A percentile compares a stretch with the other conserved stretches of the same genome.
Evolutionary conservation across 2,113 vertebrate species (phyloP).

Genomic region (Centropus bengalensis): DNA sequence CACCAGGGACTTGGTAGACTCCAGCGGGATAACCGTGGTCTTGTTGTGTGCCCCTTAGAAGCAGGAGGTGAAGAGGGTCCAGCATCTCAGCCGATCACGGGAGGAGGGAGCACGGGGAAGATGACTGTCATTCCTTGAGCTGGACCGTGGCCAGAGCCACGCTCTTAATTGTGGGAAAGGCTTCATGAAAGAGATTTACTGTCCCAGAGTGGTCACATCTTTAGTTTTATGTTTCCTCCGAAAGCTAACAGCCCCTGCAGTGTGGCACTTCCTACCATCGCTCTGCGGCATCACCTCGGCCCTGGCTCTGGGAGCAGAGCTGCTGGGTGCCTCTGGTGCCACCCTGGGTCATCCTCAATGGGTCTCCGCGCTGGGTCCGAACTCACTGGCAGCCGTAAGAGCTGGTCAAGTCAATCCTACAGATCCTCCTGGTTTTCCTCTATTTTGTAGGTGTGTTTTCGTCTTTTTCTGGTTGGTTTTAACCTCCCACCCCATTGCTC

Average conservation of each 20-base stretch:
- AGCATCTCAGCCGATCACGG: neutral
- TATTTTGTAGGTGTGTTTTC: neutral
- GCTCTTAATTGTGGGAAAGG: slow-evolving; percentile 67
- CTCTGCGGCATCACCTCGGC: neutral
- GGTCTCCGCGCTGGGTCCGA: neutral
- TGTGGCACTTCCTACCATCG: neutral
- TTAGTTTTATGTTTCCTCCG: slow-evolving; percentile 68
- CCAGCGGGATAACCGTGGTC: rapidly evolving
- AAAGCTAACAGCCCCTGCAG: slow-evolving; percentile 18
- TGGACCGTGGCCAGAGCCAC: slow-evolving; percentile 35
- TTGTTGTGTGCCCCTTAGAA: neutral
- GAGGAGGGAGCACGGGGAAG: neutral
- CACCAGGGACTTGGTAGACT: neutral
- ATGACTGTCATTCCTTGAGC: neutral
- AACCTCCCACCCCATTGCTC: neutral
- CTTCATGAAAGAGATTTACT: slow-evolving; percentile 67
- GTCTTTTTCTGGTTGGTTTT: neutral
- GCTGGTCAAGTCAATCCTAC: neutral
- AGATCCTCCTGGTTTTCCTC: neutral
- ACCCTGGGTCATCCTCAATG: neutral
- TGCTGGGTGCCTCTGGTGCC: neutral
- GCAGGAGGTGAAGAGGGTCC: neutral
- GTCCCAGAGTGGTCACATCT: slow-evolving; percentile 69
- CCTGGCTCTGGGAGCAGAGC: neutral
- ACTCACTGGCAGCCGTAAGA: neutral